Base-by-base conservation (phyloP, 2,888 invertebrate species). In the Minunthozetes semirufus region DNA sequence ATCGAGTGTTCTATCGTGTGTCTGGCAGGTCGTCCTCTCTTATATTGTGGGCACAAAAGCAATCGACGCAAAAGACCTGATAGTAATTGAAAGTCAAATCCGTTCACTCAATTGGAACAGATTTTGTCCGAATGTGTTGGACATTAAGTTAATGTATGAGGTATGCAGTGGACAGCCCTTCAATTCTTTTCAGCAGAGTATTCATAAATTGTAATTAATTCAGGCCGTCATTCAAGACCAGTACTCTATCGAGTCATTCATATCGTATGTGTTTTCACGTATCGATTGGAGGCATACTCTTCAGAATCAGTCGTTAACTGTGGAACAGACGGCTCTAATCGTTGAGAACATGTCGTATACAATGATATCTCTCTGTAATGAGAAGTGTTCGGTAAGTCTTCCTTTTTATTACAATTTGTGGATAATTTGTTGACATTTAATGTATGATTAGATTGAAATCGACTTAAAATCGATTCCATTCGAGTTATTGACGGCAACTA, bases 71-170 rank as follows among this genome's bases (percentile, higher is more conserved):
- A 70, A 53, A 59, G 66, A 74, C 33, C 38, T 74, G 17, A 50
- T 72, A 66, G 33, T 73, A 0, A 61, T 74, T 33, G 42, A 76
- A 72, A 46, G 46, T 8, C 59, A 74, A 74, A 29, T 74, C 9
- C 71, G 63, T 25, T 19, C 38, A 11, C 33, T 66, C 19, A 33
- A 59, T 53, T 76, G 76, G 76, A 38, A 50, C n/a, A 46, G 48
- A 46, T 76, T 73, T 48, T 50, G 56, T 71, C 76, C 76, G 19
- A 72, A 42, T 25, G 29, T 63, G 27, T 22, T 17, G 15, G 76
- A 76, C 29, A 74, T 76, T 15, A 73, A 76, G 29, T 38, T 76
- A 0, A 76, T 76, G 76, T 74, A 76, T 53, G 74, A 76, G 46
- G 71, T 71, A 72, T 19, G 1, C 17, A 8, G 13, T 48, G 46